phyloP scores from a whole-genome alignment of 1,140 invertebrate genomes.

The Bombus terrestris region DNA sequence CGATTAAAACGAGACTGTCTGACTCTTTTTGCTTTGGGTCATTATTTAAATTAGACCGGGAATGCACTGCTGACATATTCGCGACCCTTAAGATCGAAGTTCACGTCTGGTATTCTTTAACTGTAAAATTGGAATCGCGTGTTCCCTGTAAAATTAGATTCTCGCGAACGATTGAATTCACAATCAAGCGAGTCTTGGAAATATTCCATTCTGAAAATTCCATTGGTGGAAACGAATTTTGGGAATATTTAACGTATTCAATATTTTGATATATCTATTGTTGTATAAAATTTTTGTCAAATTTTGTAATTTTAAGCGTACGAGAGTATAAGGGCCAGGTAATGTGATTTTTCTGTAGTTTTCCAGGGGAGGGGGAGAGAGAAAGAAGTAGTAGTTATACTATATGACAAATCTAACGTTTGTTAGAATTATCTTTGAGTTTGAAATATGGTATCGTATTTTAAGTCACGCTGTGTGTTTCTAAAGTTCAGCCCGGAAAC shows the following conservation, averaged over 20 bases:
- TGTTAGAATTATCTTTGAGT: background rate
- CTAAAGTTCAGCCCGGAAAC: background rate
- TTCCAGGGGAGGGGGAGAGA: accelerated
- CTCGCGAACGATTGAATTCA: background rate
- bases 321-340: too few species aligned
- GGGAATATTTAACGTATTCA: background rate
- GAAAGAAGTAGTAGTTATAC: background rate
- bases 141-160: background rate
- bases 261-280: background rate
- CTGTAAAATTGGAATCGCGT: background rate
- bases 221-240: background rate
- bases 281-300: background rate
- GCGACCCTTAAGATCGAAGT: background rate
- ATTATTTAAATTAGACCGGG: background rate
- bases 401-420: background rate
- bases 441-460: background rate
- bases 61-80: background rate
- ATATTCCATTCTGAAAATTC: background rate
- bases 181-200: background rate
- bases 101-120: background rate
- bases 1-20: background rate
- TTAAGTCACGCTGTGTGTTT: background rate
- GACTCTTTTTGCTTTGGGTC: too few species aligned
- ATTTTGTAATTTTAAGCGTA: too few species aligned
- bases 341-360: background rate